Conservation (phyloP, 2,113 vertebrate species). For the Corythornis cristatus region DNA sequence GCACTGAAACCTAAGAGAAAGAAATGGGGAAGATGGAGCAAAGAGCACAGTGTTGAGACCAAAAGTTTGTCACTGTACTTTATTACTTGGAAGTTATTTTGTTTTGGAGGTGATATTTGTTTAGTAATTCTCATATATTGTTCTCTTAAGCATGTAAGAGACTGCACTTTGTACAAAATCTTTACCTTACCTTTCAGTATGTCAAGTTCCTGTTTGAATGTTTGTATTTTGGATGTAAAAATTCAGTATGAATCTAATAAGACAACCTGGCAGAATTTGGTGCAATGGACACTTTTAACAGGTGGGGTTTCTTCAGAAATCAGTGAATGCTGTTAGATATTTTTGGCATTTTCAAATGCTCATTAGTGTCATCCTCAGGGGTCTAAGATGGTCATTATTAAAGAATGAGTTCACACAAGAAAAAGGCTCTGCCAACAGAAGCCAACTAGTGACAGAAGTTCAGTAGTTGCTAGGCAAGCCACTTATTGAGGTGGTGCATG, state of each 20-base stretch:
- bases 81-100: background rate
- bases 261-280: conserved; percentile 9
- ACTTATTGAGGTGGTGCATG: conserved; percentile 59
- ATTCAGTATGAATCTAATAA: background rate
- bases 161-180: conserved; percentile 5
- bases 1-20: background rate
- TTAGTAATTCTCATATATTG: background rate
- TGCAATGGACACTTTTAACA: conserved; percentile 36
- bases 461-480: conserved; percentile 68
- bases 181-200: conserved; percentile 48
- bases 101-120: background rate
- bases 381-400: conserved; percentile 71
- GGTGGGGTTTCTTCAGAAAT: conserved; percentile 54
- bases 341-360: conserved; percentile 79
- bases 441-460: conserved; percentile 74
- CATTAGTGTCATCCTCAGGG: conserved; percentile 75
- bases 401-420: conserved; percentile 57
- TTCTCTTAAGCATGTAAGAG: background rate
- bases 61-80: background rate
- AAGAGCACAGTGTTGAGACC: accelerated
- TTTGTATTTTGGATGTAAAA: conserved; percentile 21
- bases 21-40: background rate
- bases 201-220: background rate
- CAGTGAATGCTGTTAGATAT: conserved; percentile 12
- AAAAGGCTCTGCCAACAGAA: conserved; percentile 55